Evolutionary conservation across 2,113 vertebrate genomes (phyloP).

Genomic region (rat (Rattus norvegicus)): GRCr8 NC_086022.1:9079001-9079500

Average conservation of each 20-base stretch:
- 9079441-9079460: background rate
- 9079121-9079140: background rate
- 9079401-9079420: background rate
- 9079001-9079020: background rate
- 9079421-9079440: background rate
- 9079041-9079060: background rate
- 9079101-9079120: background rate
- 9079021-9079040: background rate
- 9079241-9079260: fast-evolving
- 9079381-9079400: background rate
- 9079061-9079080: background rate
- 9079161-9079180: background rate
- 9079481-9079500: background rate
- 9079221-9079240: background rate
- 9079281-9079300: background rate
- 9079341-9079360: background rate
- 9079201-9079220: background rate
- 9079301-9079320: background rate
- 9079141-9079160: background rate
- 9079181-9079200: background rate
- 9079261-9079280: background rate
- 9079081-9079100: background rate
- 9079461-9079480: background rate
- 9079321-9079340: background rate
- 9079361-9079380: background rate